Base-by-base conservation (phyloP, 2,888 invertebrate genomes). In the Charanyca ferruginea region DNA sequence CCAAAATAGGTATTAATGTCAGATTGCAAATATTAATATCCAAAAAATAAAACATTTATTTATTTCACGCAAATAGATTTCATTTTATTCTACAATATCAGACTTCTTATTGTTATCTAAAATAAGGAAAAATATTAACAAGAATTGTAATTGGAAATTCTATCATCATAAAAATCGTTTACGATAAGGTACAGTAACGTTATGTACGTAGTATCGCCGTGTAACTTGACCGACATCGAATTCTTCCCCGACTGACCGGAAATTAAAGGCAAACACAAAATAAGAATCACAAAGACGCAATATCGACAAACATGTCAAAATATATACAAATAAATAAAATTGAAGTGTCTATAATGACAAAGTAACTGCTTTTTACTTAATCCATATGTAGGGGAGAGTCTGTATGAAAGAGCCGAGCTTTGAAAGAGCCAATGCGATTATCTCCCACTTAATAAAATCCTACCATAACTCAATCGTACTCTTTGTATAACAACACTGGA, bases 201-300 rank as follows among this genome's bases (percentile, higher is more conserved):
- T 32, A 38, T 25, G 2, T 18, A 38, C 38, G 2, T 18, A 16
- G n/a, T 48, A 25, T 38, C 16, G 35, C 22, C 25, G n/a, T n/a
- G n/a, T n/a, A n/a, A 32, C 42, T n/a, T 52, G 25, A 32, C 18
- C 25, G 16, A 44, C 45, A 22, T 22, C 8, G 11, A 35, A 42
- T 22, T 18, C 25, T 44, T 38, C 9, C 49, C 25, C 61, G 25
- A 1, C 23, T 42, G 53, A n/a, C 64, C 74, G 79, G 66, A 73
- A 65, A 78, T 78, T 77, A 73, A 73, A 64, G 35, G 25, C 23
- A 51, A 60, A 69, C 52, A 57, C 54, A 67, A 73, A 73, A 61
- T 69, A 64, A 61, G 52, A 28, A 11, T 47, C 38, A 41, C 60
- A 61, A 52, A 73, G 28, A 44, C 44, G 53, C 57, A 35, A 52